A percentile compares a stretch with the other conserved stretches of the same genome.
phyloP scores from a whole-genome alignment of 2,113 vertebrate genomes.

The Macrotis lagotis region DNA sequence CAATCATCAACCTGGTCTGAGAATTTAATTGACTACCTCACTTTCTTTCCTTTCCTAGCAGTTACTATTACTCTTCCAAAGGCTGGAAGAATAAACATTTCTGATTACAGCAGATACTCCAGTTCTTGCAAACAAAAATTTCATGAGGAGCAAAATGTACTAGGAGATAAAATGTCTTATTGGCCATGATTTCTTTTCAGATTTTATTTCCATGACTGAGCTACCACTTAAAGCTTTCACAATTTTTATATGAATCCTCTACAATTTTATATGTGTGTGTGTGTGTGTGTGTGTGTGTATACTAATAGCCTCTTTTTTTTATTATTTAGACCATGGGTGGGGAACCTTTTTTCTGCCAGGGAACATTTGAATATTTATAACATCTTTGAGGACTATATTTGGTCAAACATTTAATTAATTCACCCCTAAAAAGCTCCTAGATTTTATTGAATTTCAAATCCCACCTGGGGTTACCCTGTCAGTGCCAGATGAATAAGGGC shows the following conservation, averaged over 20 bases:
- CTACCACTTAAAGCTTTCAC: neutral
- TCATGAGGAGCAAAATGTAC: neutral
- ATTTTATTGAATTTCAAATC: too few species aligned
- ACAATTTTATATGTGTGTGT: too few species aligned
- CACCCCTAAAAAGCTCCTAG: too few species aligned
- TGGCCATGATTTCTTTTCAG: neutral
- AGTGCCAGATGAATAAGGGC: too few species aligned
- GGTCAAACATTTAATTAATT: too few species aligned
- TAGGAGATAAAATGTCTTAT: neutral
- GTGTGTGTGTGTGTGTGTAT: too few species aligned
- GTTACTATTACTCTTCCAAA: neutral
- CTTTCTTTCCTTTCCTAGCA: neutral
- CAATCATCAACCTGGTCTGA: too few species aligned
- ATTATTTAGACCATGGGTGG: neutral
- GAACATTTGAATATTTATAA: too few species aligned
- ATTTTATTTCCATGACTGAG: neutral
- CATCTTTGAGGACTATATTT: too few species aligned
- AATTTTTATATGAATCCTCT: neutral
- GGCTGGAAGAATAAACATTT: neutral
- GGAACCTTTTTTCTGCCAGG: too few species aligned
- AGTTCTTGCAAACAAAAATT: neutral
- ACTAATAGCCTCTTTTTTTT: neutral
- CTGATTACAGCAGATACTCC: neutral
- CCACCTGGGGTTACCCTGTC: too few species aligned
- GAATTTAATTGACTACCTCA: neutral